These are phyloP conservation scores for Colius striatus DNA, from an alignment of 2,113 vertebrate genomes.

Conservation along the genomic window DNA sequence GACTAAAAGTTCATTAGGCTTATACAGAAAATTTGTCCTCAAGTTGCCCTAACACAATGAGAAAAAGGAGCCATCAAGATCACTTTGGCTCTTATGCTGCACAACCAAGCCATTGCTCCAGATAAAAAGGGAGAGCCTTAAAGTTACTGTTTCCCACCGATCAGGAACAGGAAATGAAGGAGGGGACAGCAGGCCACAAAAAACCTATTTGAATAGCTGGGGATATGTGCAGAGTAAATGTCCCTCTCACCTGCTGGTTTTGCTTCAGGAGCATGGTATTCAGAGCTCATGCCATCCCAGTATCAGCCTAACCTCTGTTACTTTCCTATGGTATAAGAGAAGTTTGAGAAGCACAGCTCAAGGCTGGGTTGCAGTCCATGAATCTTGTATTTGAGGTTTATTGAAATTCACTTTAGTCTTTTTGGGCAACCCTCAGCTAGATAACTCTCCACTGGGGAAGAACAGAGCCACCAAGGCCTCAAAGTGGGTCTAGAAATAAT, in stretches of 20 bases:
- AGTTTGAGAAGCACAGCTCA: background rate
- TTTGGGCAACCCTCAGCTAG: background rate
- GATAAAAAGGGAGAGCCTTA: background rate
- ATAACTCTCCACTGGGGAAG: background rate
- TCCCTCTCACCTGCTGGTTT: background rate
- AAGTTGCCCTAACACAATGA: background rate
- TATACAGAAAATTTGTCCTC: background rate
- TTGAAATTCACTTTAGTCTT: background rate
- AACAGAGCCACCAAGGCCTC: rapidly evolving
- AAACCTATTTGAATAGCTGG: background rate
- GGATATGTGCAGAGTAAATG: background rate
- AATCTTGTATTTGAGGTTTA: background rate
- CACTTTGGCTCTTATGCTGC: background rate
- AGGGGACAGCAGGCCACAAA: background rate
- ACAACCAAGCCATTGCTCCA: background rate
- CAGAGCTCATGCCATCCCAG: background rate
- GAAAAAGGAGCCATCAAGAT: background rate
- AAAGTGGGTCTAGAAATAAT: background rate
- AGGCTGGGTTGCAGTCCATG: background rate
- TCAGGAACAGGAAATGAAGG: background rate
- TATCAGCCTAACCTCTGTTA: background rate
- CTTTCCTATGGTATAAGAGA: background rate
- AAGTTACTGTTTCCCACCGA: background rate
- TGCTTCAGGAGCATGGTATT: background rate
- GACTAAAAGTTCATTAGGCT: background rate